These are phyloP conservation scores for Rhineura floridana DNA, from an alignment of 2,113 vertebrate species.

Conservation along the genomic window DNA sequence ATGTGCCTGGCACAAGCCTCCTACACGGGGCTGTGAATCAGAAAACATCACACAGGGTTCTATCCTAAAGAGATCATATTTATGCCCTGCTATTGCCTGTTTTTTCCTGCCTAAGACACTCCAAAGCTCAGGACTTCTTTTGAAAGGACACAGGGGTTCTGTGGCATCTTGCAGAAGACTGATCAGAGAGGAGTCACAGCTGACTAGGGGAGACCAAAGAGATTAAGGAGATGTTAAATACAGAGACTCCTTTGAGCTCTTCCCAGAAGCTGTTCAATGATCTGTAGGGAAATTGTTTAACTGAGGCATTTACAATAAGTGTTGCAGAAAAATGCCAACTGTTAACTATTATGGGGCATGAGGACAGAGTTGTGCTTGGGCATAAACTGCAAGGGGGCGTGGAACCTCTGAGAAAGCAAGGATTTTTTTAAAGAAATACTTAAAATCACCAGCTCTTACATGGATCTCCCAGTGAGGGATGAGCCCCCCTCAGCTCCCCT, in stretches of 20 bases:
- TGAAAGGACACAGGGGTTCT: neutral
- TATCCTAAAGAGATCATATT: neutral
- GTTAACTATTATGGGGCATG: constrained; percentile 18
- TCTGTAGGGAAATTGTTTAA: constrained; percentile 49
- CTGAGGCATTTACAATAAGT: constrained; percentile 60
- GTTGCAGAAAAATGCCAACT: constrained; percentile 52
- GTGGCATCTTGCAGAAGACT: neutral
- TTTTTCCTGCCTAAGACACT: neutral
- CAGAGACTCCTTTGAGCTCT: constrained; percentile 11
- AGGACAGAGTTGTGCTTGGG: neutral
- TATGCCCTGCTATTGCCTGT: neutral
- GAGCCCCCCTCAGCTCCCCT: neutral
- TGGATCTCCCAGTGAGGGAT: neutral
- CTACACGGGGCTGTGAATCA: neutral
- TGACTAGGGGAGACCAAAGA: accelerated
- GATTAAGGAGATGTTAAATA: neutral
- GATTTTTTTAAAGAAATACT: neutral
- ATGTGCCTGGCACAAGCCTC: neutral
- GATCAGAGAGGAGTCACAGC: neutral
- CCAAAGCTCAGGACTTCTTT: neutral
- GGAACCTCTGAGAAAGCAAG: neutral
- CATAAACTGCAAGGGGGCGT: neutral
- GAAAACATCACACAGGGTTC: neutral
- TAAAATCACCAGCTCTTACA: neutral
- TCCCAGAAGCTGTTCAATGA: constrained; percentile 46